These are phyloP conservation scores for Pomacea maculata DNA, from an alignment of 1,140 invertebrate genomes.

Conservation along the genomic window DNA sequence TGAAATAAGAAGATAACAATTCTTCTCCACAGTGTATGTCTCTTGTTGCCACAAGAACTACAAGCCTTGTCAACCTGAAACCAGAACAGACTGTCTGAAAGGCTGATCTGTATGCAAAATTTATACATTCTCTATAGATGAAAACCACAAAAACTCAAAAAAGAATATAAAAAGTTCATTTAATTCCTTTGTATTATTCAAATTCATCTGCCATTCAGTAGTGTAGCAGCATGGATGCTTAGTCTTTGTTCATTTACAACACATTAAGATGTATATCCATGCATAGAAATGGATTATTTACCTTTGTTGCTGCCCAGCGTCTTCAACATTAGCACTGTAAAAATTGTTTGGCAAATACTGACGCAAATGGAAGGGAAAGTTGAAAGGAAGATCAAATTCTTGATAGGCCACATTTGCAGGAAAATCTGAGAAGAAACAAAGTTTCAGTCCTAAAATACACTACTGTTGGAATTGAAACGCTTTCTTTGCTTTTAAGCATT, in stretches of 20 bases:
- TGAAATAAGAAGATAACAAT: conserved; percentile 62
- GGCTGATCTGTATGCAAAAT: no score
- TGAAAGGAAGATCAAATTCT: conserved; percentile 53
- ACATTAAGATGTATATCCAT: not conserved
- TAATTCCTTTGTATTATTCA: no score
- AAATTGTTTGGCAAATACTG: conserved; percentile 58
- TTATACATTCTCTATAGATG: not conserved
- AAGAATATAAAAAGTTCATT: not conserved
- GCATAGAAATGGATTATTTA: not conserved
- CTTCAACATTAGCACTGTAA: conserved; percentile 27
- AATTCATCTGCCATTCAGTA: no score
- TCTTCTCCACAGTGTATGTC: conserved; percentile 57
- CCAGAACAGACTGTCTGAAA: not conserved
- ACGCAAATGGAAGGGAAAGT: conserved; percentile 51
- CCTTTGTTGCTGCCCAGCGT: conserved; percentile 16
- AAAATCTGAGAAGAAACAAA: conserved; percentile 40
- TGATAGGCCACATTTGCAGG: conserved; percentile 63
- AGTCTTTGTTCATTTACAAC: not conserved
- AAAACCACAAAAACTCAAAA: not conserved
- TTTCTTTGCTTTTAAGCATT: no score
- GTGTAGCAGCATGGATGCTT: not conserved
- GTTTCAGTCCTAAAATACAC: no score
- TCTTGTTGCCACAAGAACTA: conserved; percentile 52
- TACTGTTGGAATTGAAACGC: no score
- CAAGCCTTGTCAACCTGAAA: conserved; percentile 49